Evolutionary conservation across 92 coral and sea anemone species (phyloP), one percentile per base, ranked within the genome.

Genomic region (Zoanthus sansibaricus): DNA sequence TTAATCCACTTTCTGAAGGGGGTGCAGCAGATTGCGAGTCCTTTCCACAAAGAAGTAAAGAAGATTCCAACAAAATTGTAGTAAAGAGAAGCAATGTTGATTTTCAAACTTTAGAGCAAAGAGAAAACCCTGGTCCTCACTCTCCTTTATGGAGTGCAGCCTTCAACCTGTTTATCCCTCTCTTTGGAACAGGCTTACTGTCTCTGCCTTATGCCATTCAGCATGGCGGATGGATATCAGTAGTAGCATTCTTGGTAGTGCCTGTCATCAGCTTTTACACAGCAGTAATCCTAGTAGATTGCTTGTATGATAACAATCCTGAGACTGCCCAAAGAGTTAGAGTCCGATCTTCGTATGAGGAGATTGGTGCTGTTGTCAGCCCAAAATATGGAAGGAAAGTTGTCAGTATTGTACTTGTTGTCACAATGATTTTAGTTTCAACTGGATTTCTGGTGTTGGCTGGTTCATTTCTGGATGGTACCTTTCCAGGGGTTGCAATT

Each of bases 381-480:
- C 85, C 85, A 13, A 71, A 45, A 62, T 31, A 66, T 80, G 85
- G 85, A 20, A 80, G 62, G 45, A 47, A 44, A 20, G 45, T 67
- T 47, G 85, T 80, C 16, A 31, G 21, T 8, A 44, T 47, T 1
- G 73, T 80, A 14, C 46, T 80, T 66, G 42, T 37, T 44, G 4
- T 67, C 17, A 21, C 47, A 15, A 21, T 80, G 75, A 44, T 80
- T 68, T 32, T 80, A 13, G 45, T 80, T 52, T 67, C 85, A 14
- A 64, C 85, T 7, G n/a, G 58, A 0, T 80, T 80, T 62, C 52
- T 80, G 21, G 85, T 80, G 17, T 68, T 80, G 21, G 85, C 85
- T 3, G 85, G 85, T 7, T 80, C 85, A 16, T 80, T 80, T 16
- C 74, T 80, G 14, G 66, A 46, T 31, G 46, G 73, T 42, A 45